Conservation (phyloP, 2,888 invertebrate species). For the Trachelus troglodyta region DNA sequence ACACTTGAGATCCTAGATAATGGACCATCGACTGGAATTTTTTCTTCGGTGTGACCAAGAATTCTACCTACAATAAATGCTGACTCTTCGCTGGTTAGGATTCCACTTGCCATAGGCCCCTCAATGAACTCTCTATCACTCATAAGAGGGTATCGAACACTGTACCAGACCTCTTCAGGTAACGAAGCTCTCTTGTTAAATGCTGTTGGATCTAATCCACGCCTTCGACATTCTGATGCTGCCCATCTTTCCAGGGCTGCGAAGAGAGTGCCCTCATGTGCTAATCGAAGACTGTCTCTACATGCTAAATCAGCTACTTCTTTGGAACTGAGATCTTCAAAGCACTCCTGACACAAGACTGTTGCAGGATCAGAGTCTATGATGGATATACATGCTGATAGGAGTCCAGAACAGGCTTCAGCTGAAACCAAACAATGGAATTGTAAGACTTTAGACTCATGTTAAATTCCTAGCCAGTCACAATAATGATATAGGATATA, state of each 20-base stretch:
- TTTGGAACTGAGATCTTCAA: constrained; percentile 74
- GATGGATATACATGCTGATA: constrained; percentile 75
- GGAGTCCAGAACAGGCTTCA: constrained; percentile 71
- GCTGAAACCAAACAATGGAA: background rate
- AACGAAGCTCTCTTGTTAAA: constrained; percentile 69
- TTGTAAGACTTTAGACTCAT: background rate
- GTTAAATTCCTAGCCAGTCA: background rate
- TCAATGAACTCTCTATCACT: constrained; percentile 73
- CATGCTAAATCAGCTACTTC: constrained; percentile 75
- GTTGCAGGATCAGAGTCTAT: constrained; percentile 71
- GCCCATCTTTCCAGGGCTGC: constrained; percentile 75
- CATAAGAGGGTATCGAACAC: constrained; percentile 77
- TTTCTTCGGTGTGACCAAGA: constrained; percentile 43
- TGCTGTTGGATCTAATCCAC: constrained; percentile 68
- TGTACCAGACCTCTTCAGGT: constrained; percentile 68
- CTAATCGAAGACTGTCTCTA: constrained; percentile 76
- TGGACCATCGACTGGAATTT: constrained; percentile 14
- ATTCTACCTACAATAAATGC: constrained; percentile 52
- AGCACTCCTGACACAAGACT: constrained; percentile 70
- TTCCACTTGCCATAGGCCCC: constrained; percentile 69
- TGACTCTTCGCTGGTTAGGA: constrained; percentile 70
- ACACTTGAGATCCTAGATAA: constrained; percentile 33
- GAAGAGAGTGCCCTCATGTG: constrained; percentile 73
- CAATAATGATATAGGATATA: background rate
- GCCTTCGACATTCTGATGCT: constrained; percentile 70